Evolutionary conservation across 2,113 vertebrate species (phyloP).

Genomic region (Gambusia holbrooki): DNA sequence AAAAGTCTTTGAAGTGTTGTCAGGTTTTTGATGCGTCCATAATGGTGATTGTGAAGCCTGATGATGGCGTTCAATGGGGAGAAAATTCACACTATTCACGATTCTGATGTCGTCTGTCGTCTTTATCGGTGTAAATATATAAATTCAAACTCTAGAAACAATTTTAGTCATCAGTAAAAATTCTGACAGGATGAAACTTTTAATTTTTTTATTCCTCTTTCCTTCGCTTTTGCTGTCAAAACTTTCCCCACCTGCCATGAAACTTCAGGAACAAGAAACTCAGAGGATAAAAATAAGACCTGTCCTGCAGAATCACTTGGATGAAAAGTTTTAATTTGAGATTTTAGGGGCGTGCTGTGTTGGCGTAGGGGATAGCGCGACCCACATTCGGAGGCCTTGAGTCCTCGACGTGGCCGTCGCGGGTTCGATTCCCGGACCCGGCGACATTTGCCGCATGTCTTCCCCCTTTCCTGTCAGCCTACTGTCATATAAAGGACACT

Average conservation of each 20-base stretch:
- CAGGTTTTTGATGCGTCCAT: not conserved
- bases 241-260: conserved; percentile 25
- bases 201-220: conserved; percentile 22
- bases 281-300: conserved; percentile 4
- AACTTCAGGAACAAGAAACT: conserved; percentile 19
- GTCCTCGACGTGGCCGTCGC: no score
- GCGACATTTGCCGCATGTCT: no score
- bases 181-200: conserved; percentile 37
- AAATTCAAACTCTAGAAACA: conserved; percentile 27
- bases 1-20: not conserved
- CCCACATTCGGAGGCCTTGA: no score
- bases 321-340: not conserved
- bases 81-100: not conserved
- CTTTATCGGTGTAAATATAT: not conserved
- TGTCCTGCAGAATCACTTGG: not conserved
- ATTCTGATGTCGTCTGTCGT: not conserved
- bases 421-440: no score
- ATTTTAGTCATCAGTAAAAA: conserved; percentile 21
- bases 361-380: no score
- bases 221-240: conserved; percentile 40
- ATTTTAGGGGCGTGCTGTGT: not conserved
- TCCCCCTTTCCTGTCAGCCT: no score
- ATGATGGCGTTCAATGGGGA: not conserved
- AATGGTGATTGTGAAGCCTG: no score
- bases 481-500: no score